phyloP scores from a whole-genome alignment of 2,797 vertebrate species.

The Linurgus olivaceus region DNA sequence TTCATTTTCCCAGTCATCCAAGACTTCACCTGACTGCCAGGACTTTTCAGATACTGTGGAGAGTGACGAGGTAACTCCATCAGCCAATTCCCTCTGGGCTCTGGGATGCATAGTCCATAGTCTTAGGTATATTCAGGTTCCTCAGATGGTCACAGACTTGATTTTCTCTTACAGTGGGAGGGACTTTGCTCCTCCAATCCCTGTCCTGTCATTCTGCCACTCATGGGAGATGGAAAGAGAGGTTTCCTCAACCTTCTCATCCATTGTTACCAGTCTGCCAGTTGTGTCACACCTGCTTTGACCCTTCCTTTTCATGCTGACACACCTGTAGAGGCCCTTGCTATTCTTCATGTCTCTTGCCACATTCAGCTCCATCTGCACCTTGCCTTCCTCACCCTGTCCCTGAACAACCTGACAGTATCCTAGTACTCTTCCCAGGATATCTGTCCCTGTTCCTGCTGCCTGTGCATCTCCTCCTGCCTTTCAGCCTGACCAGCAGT shows the following conservation, averaged over 20 bases:
- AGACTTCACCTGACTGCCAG: not conserved
- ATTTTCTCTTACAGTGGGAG: not conserved
- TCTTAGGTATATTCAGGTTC: not conserved
- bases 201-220: not conserved
- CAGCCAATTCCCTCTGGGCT: not conserved
- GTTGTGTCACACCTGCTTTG: not conserved
- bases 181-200: not conserved
- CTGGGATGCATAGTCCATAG: not conserved
- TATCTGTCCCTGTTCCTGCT: not conserved
- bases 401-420: fast-evolving
- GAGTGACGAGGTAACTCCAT: not conserved
- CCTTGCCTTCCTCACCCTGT: not conserved
- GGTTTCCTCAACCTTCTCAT: not conserved
- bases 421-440: not conserved
- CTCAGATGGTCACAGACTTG: not conserved
- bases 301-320: not conserved
- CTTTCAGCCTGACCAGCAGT: not conserved
- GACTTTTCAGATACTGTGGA: not conserved
- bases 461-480: not conserved
- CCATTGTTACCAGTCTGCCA: not conserved
- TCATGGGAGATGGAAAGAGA: not conserved
- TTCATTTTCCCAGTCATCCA: not conserved
- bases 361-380: not conserved
- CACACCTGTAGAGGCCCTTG: not conserved
- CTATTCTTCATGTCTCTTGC: not conserved